Evolutionary conservation across 2,113 vertebrate species (phyloP).

Genomic region (Spea bombifrons): DNA sequence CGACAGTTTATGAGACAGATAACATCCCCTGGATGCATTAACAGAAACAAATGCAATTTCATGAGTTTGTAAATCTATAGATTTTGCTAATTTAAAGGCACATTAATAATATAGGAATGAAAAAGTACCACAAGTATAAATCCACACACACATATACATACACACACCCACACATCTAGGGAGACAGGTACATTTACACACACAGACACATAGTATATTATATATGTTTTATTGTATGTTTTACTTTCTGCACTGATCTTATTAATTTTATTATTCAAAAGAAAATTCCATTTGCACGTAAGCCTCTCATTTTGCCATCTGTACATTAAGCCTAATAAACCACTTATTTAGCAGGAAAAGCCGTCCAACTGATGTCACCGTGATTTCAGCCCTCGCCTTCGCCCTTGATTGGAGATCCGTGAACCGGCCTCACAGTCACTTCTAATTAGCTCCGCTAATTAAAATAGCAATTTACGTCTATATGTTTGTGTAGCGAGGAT

Average conservation of each 20-base stretch:
- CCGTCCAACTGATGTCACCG: conserved; percentile 39
- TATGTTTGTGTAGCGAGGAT: conserved; percentile 37
- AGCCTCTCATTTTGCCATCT: conserved; percentile 62
- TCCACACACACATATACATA: too few relatives aligned
- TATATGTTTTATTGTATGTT: too few relatives aligned
- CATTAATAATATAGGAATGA: background rate
- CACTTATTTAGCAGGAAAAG: conserved; percentile 49
- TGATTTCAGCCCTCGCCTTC: conserved; percentile 8
- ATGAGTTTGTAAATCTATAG: background rate
- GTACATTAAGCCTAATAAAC: conserved; percentile 70
- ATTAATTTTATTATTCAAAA: conserved; percentile 55
- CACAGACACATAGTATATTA: too few relatives aligned
- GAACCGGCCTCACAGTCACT: conserved; percentile 38
- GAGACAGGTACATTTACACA: background rate
- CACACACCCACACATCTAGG: too few relatives aligned
- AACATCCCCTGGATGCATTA: too few relatives aligned
- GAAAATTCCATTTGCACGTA: conserved; percentile 59
- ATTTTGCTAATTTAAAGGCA: background rate
- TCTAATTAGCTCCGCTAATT: conserved; percentile 48
- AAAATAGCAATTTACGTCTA: conserved; percentile 47
- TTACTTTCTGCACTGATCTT: conserved; percentile 27
- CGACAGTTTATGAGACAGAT: background rate
- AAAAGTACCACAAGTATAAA: background rate
- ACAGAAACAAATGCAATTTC: background rate
- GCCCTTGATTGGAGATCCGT: conserved; percentile 43